A percentile compares a stretch with the other conserved stretches of the same genome.
Evolutionary conservation across 2,888 invertebrate genomes (phyloP).

Genomic region (Operophtera brumata): DNA sequence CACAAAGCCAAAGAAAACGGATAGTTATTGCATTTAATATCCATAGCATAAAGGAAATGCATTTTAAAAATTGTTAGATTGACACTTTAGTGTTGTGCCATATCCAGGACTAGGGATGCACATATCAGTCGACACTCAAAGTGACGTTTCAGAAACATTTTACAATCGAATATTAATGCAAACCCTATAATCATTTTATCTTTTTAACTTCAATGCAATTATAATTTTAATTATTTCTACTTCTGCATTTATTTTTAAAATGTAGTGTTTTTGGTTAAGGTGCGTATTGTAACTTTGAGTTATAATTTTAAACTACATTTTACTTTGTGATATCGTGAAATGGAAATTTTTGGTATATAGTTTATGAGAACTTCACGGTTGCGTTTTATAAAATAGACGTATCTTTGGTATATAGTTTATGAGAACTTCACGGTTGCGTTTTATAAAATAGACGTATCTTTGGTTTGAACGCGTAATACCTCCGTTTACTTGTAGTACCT

Average conservation of each 20-base stretch:
- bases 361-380: slow-evolving; percentile 38
- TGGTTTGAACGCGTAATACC: slow-evolving; percentile 59
- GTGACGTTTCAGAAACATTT: slow-evolving; percentile 42
- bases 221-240: slow-evolving; percentile 40
- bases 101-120: slow-evolving; percentile 43
- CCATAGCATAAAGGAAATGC: slow-evolving; percentile 38
- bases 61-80: slow-evolving; percentile 29
- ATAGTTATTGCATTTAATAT: slow-evolving; percentile 65
- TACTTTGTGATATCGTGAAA: slow-evolving; percentile 76
- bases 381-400: slow-evolving; percentile 40
- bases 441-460: slow-evolving; percentile 36
- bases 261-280: slow-evolving; percentile 55
- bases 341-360: slow-evolving; percentile 48
- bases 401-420: slow-evolving; percentile 32
- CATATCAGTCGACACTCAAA: slow-evolving; percentile 58
- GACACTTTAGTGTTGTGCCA: slow-evolving; percentile 50
- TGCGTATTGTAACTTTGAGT: slow-evolving; percentile 52
- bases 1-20: slow-evolving; percentile 76
- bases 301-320: slow-evolving; percentile 61
- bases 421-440: slow-evolving; percentile 40
- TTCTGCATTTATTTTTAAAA: slow-evolving; percentile 72
- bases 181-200: slow-evolving; percentile 25
- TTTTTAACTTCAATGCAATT: slow-evolving; percentile 36
- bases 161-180: slow-evolving; percentile 45
- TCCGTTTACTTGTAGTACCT: slow-evolving; percentile 71